These are phyloP conservation scores for Fratercula arctica DNA, from an alignment of 2,797 vertebrate species.

Conservation along the genomic window DNA sequence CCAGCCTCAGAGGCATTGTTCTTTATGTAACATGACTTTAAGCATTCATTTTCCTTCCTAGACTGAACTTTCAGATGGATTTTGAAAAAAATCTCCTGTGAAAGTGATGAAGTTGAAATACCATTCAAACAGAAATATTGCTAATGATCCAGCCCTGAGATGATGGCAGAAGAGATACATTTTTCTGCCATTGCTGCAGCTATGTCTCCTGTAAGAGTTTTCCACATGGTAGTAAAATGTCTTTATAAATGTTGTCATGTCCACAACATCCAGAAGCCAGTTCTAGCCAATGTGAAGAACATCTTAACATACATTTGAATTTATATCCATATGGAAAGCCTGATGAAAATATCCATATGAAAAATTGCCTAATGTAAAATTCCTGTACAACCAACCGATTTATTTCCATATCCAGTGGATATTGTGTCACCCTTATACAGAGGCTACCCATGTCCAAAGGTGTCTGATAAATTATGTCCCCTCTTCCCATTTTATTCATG, in stretches of 20 bases:
- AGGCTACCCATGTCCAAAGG: neutral
- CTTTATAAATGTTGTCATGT: neutral
- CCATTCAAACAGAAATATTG: neutral
- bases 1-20: neutral
- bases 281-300: neutral
- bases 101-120: neutral
- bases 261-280: neutral
- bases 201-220: neutral
- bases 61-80: neutral
- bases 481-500: neutral
- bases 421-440: neutral
- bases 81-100: neutral
- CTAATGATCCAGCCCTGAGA: neutral
- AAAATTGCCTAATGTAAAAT: neutral
- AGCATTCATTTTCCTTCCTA: neutral
- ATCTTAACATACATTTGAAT: neutral
- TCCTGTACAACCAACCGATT: neutral
- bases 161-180: neutral
- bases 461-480: neutral
- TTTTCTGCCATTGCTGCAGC: neutral
- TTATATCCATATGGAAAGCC: neutral
- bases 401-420: neutral
- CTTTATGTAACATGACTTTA: neutral
- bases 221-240: neutral
- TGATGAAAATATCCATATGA: no score